Evolutionary conservation across 2,888 invertebrate genomes (phyloP), one percentile per base, ranked within the genome.

Genomic region (Acleris emargana): DNA sequence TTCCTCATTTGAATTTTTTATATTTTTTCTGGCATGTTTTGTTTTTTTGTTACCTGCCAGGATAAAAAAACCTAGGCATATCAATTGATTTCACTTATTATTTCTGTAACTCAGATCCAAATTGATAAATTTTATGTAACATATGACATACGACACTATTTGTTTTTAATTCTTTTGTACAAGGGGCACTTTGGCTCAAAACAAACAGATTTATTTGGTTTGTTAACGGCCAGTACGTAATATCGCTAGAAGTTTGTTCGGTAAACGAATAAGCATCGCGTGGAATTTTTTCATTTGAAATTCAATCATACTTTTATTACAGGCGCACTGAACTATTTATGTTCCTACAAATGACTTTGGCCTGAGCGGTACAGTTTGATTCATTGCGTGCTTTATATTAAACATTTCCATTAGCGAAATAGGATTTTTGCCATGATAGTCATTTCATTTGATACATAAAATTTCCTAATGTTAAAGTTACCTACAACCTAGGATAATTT

Each of bases 301-400:
- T 66, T 45, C 45, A 66, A 66, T 47, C 50, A 20, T 45, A 47
- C 51, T 45, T 66, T 66, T 61, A 60, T 55, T 55, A 50, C 60
- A 28, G 16, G 47, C 55, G 54, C 50, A 52, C 64, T 49, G 60
- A 42, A 60, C 61, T 61, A 52, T 57, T 51, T 57, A 57, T 57
- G 25, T 43, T 60, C 45, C 60, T 22, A 66, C 64, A 60, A 66
- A 57, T 60, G 51, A 66, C 66, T 61, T 61, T 47, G 51, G 32
- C 22, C 55, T 20, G 25, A 9, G 22, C 54, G 17, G 45, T 47
- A 60, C 45, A 50, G 54, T 11, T 43, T 45, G 55, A 42, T 54
- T 57, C 18, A 55, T 43, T 38, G 66, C 66, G 52, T 66, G 66
- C 20, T 60, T 59, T 49, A 28, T 28, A 28, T 59, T 28, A 13